phyloP scores from a whole-genome alignment of 2,888 invertebrate genomes.

The Ormyrus labotus region DNA sequence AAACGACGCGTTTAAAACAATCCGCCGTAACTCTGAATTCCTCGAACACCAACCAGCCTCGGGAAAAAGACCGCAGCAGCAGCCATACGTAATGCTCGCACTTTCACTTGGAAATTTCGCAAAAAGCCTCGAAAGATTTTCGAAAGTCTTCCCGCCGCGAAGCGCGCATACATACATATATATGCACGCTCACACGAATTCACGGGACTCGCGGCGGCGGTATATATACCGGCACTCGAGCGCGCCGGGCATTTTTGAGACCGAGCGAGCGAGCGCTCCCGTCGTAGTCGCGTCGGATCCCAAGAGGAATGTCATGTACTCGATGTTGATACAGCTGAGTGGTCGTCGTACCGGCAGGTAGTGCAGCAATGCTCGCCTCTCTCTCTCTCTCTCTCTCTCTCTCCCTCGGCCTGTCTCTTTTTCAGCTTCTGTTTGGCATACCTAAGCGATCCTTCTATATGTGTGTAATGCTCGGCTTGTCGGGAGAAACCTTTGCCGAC shows the following conservation, averaged over 20 bases:
- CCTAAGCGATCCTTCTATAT: slow-evolving; percentile 59
- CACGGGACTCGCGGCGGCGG: not conserved
- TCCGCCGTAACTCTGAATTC: too few species aligned
- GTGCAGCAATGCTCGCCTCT: slow-evolving; percentile 11
- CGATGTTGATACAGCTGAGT: slow-evolving; percentile 76
- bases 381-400: slow-evolving; percentile 8
- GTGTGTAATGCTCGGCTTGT: not conserved
- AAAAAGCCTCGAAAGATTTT: slow-evolving; percentile 11
- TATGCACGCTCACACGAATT: not conserved
- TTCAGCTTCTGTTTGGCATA: slow-evolving; percentile 75
- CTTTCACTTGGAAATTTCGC: slow-evolving; percentile 18
- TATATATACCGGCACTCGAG: not conserved
- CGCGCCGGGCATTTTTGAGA: slow-evolving; percentile 15
- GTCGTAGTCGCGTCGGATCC: not conserved
- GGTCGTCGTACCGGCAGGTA: slow-evolving; percentile 70
- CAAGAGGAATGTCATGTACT: slow-evolving; percentile 71
- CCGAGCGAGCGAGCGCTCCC: not conserved
- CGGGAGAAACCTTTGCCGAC: slow-evolving; percentile 10
- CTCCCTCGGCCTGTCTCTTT: slow-evolving; percentile 6
- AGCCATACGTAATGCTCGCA: not conserved
- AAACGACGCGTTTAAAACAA: too few species aligned
- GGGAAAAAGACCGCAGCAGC: too few species aligned
- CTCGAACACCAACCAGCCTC: too few species aligned
- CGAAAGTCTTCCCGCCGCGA: not conserved
- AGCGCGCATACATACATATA: not conserved